Conservation (phyloP, 2,113 vertebrate species). For the Heptranchias perlo region DNA sequence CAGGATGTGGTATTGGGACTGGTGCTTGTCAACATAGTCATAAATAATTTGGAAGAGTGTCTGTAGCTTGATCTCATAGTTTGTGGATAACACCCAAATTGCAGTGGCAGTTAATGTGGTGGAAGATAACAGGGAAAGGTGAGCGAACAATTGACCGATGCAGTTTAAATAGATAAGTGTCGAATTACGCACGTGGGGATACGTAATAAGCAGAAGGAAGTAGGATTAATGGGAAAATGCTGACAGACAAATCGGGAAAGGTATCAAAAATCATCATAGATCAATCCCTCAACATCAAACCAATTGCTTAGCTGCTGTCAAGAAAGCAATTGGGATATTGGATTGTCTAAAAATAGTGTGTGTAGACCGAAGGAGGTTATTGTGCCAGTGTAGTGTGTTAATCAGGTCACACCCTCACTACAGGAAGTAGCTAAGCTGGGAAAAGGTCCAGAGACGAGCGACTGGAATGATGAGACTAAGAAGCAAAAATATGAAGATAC, state of each 20-base stretch:
- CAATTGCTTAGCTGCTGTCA: not conserved
- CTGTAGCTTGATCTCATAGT: not conserved
- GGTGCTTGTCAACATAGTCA: not conserved
- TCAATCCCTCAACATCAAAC: too few species aligned
- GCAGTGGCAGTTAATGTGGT: not conserved
- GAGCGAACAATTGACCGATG: not conserved
- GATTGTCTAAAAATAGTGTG: not conserved
- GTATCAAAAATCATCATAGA: not conserved
- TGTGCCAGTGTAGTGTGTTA: not conserved
- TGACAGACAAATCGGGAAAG: not conserved
- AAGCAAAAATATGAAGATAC: not conserved
- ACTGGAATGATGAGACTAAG: not conserved
- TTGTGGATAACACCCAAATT: not conserved
- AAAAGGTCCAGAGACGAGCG: not conserved
- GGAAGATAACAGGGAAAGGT: not conserved
- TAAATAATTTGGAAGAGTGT: not conserved
- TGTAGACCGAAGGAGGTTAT: not conserved
- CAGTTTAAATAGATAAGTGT: not conserved
- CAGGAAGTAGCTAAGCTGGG: not conserved
- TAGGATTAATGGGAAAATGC: not conserved
- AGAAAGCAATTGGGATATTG: not conserved
- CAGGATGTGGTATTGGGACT: not conserved
- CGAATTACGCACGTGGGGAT: not conserved
- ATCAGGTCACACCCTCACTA: not conserved
- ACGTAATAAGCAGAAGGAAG: not conserved